phyloP scores from a whole-genome alignment of 2,888 invertebrate genomes.

The Cosmia trapezina region DNA sequence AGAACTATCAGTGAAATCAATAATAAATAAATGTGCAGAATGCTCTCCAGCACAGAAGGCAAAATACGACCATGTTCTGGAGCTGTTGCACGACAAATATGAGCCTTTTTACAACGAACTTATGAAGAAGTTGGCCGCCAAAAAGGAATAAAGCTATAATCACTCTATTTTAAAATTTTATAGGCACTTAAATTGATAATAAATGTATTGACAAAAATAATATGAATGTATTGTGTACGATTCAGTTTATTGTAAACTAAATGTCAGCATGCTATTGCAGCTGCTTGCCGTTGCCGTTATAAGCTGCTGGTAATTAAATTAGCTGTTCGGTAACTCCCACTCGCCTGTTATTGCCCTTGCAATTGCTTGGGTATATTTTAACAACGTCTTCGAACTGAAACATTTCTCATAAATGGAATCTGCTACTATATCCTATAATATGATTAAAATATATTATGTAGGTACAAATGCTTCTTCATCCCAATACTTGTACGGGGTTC shows the following conservation, averaged over 20 bases:
- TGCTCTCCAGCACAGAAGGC: conserved; percentile 69
- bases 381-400: no score
- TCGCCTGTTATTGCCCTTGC: no score
- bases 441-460: no score
- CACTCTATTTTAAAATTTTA: not conserved
- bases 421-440: no score
- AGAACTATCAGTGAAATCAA: conserved; percentile 56
- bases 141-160: conserved; percentile 5
- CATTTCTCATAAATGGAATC: no score
- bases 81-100: conserved; percentile 62
- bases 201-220: not conserved
- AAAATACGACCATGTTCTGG: conserved; percentile 64
- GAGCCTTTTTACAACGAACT: conserved; percentile 43
- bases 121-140: conserved; percentile 25
- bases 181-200: not conserved
- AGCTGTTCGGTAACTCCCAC: no score
- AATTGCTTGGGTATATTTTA: no score
- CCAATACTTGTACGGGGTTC: no score
- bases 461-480: no score
- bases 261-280: not conserved
- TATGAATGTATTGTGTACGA: not conserved
- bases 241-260: not conserved
- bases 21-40: conserved; percentile 66
- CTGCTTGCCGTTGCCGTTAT: no score
- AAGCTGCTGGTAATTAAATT: no score